Base-by-base conservation (phyloP, 2,113 vertebrate species). In the Apeltes quadracus region DNA sequence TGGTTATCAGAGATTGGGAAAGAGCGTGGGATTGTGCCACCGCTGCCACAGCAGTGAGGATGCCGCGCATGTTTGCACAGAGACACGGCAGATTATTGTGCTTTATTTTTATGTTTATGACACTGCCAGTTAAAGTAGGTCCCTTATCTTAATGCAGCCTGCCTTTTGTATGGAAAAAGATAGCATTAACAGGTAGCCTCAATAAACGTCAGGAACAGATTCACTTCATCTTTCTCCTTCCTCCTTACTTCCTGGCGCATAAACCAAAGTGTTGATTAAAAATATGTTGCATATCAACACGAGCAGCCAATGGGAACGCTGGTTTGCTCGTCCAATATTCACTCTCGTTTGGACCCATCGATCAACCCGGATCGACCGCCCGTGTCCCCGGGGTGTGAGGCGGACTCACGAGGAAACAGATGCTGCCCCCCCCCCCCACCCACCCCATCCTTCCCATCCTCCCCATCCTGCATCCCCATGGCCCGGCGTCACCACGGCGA, bases 401-500 rank as follows among this genome's bases (percentile, higher is more conserved):
- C 23, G 23, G 75, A 72, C 51, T 78, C 46, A 56, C 69, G 73
- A 78, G 74, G 73, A 82, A 77, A 81, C 73, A 81, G 79, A 86
- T 73, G 65, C 72, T 57, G 57, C 46, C 10, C 43, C 34, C 54
- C 27, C 22, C 27, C 29, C 56, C 15, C 7, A n/a, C n/a, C n/a
- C n/a, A n/a, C 53, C 39, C 13, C 53, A 27, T 29, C 50, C 63
- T 4, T 27, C 1, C 23, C 22, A 54, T 65, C n/a, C 50, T 55
- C 25, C 58, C 41, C 44, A 54, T 36, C 27, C 67, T 81, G 59
- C 58, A 64, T 82, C 70, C 74, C 62, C 67, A 81, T 65, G 61
- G 54, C n/a, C 58, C 4, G 1, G 20, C 61, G 1, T 88, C 73
- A 3, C 87, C 89, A 86, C 86, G 89, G 84, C 12, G 73, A 90